Evolutionary conservation across 2,113 vertebrate genomes (phyloP), one percentile per base, ranked within the genome.

Genomic region (Aptenodytes forsteri): DNA sequence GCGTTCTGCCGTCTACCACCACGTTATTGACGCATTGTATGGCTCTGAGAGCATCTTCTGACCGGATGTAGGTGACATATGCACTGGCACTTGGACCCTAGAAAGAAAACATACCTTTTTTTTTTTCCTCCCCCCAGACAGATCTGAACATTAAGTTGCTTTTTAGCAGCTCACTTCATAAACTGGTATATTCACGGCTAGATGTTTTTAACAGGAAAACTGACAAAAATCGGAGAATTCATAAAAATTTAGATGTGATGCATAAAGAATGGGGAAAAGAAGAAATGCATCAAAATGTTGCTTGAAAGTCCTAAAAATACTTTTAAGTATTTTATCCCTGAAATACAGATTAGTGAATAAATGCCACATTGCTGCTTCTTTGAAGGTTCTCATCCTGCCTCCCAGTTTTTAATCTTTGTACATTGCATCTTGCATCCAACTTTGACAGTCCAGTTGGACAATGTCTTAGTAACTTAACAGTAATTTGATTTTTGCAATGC

Each of bases 1-100:
- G 99, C 93, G 99, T 99, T 98, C 99, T 99, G 96, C 99, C 99
- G 36, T 99, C 99, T 96, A 99, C 99, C 80, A 99, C 99, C 96
- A 99, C 99, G 79, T 99, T 99, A 98, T 99, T 99, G 95, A 99
- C 99, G 30, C 99, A 99, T 93, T 99, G 99, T 98, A 99, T 99
- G 97, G 99, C 99, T 99, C 99, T 98, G 94, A 99, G 98, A 97
- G 99, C 99, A 94, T 99, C 99, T 98, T 99, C 99, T 98, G 99
- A 99, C 93, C 99, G 99, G 79, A 99, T 99, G 96, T 99, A 99
- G 79, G 99, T 99, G 97, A 99, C 99, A 91, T 99, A 99, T 76
- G 99, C 99, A 87, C 99, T 99, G 97, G 99, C 99, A 97, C 99
- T 99, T 66, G 99, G 99, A 98, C 99, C 99, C 99, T 99, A 94